Conservation (phyloP, 2,888 invertebrate species). For the Epistrophe grossulariae region DNA sequence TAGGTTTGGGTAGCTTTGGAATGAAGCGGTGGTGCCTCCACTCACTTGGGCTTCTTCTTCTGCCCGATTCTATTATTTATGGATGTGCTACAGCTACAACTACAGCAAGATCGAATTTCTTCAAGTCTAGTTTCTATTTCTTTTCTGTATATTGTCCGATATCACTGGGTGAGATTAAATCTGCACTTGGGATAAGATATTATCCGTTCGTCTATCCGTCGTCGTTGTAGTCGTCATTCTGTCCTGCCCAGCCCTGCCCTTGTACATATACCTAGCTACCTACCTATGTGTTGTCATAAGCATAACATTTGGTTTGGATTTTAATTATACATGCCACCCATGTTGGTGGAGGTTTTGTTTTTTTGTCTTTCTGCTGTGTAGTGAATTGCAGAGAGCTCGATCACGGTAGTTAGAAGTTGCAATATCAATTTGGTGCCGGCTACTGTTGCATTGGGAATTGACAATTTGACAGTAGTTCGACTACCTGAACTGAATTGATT, state of each 20-base stretch:
- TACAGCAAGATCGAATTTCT: slow-evolving; percentile 53
- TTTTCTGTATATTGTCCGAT: slow-evolving; percentile 16
- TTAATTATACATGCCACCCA: slow-evolving; percentile 73
- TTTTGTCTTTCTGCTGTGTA: not conserved
- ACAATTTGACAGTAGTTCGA: slow-evolving; percentile 69
- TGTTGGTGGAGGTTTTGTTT: slow-evolving; percentile 24
- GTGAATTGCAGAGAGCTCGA: not conserved
- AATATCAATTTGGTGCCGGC: slow-evolving; percentile 45
- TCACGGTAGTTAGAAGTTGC: slow-evolving; percentile 9
- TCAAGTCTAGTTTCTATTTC: not conserved
- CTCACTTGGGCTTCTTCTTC: slow-evolving; percentile 40
- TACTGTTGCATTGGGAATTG: slow-evolving; percentile 63
- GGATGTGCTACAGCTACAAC: slow-evolving; percentile 44
- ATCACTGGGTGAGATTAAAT: slow-evolving; percentile 52
- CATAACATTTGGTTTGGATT: slow-evolving; percentile 54
- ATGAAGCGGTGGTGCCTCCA: slow-evolving; percentile 19
- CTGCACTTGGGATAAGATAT: slow-evolving; percentile 54
- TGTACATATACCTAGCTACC: slow-evolving; percentile 6
- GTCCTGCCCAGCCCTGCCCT: slow-evolving; percentile 48
- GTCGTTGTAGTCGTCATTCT: not conserved
- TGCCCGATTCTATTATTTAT: slow-evolving; percentile 58
- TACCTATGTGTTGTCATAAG: slow-evolving; percentile 60
- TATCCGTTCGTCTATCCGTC: slow-evolving; percentile 8
- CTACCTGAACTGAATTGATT: slow-evolving; percentile 50
- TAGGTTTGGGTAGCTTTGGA: slow-evolving; percentile 11